phyloP scores from a whole-genome alignment of 2,113 vertebrate species.

The Leucopsar rothschildi region DNA sequence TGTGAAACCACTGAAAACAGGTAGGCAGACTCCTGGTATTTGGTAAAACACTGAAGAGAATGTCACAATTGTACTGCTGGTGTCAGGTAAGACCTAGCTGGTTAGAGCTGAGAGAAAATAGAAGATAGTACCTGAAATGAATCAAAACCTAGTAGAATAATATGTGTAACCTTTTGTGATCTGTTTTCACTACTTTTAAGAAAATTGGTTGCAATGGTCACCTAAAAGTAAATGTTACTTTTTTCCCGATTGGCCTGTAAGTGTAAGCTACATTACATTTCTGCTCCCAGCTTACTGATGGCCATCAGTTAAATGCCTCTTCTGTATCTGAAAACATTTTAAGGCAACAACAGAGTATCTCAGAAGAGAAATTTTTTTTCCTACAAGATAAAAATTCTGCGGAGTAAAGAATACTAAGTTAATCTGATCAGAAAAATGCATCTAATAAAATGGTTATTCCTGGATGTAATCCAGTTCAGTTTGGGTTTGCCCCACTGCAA shows the following conservation, averaged over 20 bases:
- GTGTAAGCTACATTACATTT: neutral
- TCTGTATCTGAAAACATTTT: neutral
- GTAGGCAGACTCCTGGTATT: conserved; percentile 67
- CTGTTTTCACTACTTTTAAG: neutral
- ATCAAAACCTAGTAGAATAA: neutral
- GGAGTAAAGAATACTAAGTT: neutral
- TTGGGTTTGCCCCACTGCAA: neutral
- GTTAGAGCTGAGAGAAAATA: neutral
- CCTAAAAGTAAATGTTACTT: neutral
- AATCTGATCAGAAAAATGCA: neutral
- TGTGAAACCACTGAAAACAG: conserved; percentile 82
- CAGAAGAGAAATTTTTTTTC: neutral
- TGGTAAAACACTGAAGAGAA: neutral
- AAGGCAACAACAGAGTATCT: neutral
- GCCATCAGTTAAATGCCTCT: neutral
- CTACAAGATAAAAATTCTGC: neutral
- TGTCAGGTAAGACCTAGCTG: neutral
- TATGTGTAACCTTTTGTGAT: neutral
- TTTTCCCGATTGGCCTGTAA: neutral
- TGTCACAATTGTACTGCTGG: neutral
- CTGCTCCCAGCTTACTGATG: neutral
- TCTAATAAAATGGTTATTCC: neutral
- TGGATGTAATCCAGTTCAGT: neutral
- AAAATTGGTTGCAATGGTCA: neutral
- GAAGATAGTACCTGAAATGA: neutral